Percentiles rank a stretch among this genome's conserved stretches.
These are phyloP conservation scores for Netelia inedita DNA, from an alignment of 2,888 invertebrate species.

Conservation along the genomic window DNA sequence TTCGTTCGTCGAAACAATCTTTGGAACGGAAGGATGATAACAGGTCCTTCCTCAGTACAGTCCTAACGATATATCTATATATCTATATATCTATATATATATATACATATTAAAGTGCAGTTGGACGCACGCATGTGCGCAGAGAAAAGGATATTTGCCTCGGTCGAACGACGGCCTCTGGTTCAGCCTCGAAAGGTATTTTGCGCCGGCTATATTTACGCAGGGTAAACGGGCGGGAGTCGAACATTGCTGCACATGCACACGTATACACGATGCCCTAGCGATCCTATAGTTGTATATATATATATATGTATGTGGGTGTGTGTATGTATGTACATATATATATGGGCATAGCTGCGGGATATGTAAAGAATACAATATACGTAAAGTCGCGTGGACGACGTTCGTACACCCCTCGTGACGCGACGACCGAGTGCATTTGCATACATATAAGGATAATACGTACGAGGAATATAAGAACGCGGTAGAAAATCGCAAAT, in stretches of 20 bases:
- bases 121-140: slow-evolving; percentile 10
- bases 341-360: background rate
- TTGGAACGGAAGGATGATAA: no score
- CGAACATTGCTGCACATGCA: slow-evolving; percentile 34
- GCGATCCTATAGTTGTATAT: background rate
- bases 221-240: slow-evolving; percentile 75
- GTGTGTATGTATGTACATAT: background rate
- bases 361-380: slow-evolving; percentile 17
- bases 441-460: background rate
- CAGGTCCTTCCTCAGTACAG: no score
- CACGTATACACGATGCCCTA: background rate
- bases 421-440: background rate
- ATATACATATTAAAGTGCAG: slow-evolving; percentile 14
- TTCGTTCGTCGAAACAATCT: no score
- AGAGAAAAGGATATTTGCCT: slow-evolving; percentile 72
- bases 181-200: slow-evolving; percentile 81
- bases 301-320: no score
- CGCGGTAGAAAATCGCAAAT: slow-evolving; percentile 14
- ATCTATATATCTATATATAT: background rate
- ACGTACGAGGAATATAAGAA: background rate
- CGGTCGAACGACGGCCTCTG: slow-evolving; percentile 78
- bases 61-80: no score
- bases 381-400: slow-evolving; percentile 15
- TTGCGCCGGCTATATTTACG: slow-evolving; percentile 79
- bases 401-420: slow-evolving; percentile 9